Percentiles rank a stretch among this genome's conserved stretches.
Evolutionary conservation across 2,888 invertebrate genomes (phyloP).

Genomic region (Oxytorus armatus): DNA sequence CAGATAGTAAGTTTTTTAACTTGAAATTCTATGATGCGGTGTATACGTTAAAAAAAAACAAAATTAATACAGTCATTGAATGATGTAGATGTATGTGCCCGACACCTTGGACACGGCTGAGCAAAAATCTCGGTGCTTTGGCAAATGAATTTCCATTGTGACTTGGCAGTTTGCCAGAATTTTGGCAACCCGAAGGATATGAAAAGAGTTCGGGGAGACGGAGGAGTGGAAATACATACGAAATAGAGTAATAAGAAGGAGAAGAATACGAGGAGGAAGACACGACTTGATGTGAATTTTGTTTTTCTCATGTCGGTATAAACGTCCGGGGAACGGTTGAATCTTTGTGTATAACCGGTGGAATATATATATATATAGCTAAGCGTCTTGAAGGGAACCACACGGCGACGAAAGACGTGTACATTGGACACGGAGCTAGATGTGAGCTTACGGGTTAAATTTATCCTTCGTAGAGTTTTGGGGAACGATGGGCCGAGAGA

Average conservation of each 20-base stretch:
- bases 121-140: slow-evolving; percentile 26
- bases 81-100: background rate
- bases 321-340: slow-evolving; percentile 57
- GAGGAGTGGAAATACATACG: background rate
- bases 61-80: background rate
- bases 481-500: slow-evolving; percentile 62
- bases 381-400: slow-evolving; percentile 34
- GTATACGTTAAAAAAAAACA: no score
- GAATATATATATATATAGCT: slow-evolving; percentile 49
- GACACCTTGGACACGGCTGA: slow-evolving; percentile 45
- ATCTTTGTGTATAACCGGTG: slow-evolving; percentile 66
- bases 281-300: background rate
- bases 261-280: slow-evolving; percentile 43
- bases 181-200: slow-evolving; percentile 63
- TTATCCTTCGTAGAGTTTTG: slow-evolving; percentile 79
- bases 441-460: slow-evolving; percentile 75
- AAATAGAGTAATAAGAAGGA: slow-evolving; percentile 41
- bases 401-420: slow-evolving; percentile 40
- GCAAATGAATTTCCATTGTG: slow-evolving; percentile 31
- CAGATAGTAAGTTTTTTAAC: no score
- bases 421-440: slow-evolving; percentile 53
- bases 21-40: no score
- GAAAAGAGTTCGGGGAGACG: slow-evolving; percentile 21
- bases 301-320: slow-evolving; percentile 47
- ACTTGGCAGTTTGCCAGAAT: slow-evolving; percentile 53